Percentiles rank a stretch among this genome's conserved stretches.
These are phyloP conservation scores for Atherinosoma microstoma DNA, from an alignment of 2,797 vertebrate species.

Conservation along the genomic window DNA sequence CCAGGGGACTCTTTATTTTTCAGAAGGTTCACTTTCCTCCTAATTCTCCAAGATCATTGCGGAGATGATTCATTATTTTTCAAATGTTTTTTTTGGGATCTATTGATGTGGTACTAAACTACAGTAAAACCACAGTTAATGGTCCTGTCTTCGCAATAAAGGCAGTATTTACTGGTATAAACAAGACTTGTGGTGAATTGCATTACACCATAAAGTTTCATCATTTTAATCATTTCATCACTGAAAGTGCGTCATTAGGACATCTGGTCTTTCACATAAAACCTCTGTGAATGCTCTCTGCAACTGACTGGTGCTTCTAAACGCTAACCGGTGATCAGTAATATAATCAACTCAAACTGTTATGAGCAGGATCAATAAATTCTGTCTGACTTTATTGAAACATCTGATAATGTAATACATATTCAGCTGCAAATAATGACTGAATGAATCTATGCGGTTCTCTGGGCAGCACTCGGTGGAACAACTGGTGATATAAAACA, in stretches of 20 bases:
- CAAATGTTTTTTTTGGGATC: background rate
- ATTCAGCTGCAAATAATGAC: too few species aligned
- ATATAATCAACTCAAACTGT: background rate
- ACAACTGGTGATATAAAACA: background rate
- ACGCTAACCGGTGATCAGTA: too few species aligned
- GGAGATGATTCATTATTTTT: background rate
- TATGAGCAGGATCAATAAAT: background rate
- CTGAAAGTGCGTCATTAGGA: background rate
- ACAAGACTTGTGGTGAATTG: background rate
- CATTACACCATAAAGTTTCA: background rate
- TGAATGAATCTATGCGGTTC: too few species aligned
- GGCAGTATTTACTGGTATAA: background rate
- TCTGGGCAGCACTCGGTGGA: too few species aligned
- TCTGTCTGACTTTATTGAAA: background rate
- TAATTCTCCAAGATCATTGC: too few species aligned
- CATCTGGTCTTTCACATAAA: background rate
- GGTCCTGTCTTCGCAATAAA: background rate
- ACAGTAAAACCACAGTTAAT: background rate
- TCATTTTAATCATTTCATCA: background rate
- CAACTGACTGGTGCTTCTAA: too few species aligned
- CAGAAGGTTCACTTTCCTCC: too few species aligned
- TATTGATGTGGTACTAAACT: background rate
- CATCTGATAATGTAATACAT: background rate
- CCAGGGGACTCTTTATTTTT: background rate
- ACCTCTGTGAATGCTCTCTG: too few species aligned